phyloP scores from a whole-genome alignment of 2,888 invertebrate genomes.

The Tineola bisselliella region DNA sequence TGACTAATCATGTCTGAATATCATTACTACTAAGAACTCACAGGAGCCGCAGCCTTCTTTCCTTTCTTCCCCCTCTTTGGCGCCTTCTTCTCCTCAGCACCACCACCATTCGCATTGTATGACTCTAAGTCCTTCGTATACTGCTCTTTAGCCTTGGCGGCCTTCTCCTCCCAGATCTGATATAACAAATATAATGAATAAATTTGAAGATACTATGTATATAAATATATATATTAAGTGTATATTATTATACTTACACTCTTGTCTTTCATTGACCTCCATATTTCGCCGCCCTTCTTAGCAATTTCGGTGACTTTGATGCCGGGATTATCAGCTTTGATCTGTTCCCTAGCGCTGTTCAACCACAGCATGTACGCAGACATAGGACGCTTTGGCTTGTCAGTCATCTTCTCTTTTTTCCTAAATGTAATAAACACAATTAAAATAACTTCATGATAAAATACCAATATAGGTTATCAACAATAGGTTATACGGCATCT shows the following conservation, averaged over 20 bases:
- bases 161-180: slow-evolving; percentile 92
- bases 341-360: slow-evolving; percentile 84
- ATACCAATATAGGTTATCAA: slow-evolving; percentile 14
- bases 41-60: slow-evolving; percentile 52
- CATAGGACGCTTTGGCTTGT: slow-evolving; percentile 93
- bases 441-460: slow-evolving; percentile 21
- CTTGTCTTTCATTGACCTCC: slow-evolving; percentile 91
- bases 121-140: slow-evolving; percentile 90
- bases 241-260: slow-evolving; percentile 65
- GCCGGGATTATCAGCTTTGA: slow-evolving; percentile 92
- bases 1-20: no score
- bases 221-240: slow-evolving; percentile 3
- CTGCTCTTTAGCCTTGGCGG: slow-evolving; percentile 87
- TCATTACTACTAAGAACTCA: no score
- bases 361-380: slow-evolving; percentile 97
- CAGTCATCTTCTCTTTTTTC: slow-evolving; percentile 77
- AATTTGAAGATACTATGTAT: slow-evolving; percentile 14
- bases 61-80: slow-evolving; percentile 68
- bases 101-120: slow-evolving; percentile 83
- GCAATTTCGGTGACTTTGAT: slow-evolving; percentile 92
- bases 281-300: slow-evolving; percentile 95
- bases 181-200: slow-evolving; percentile 18
- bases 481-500: slow-evolving; percentile 7
- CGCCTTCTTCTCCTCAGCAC: slow-evolving; percentile 54
- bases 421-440: slow-evolving; percentile 25